These are phyloP conservation scores for Corydoras sp. DNA, from an alignment of 2,113 vertebrate genomes.

Conservation along the genomic window DNA sequence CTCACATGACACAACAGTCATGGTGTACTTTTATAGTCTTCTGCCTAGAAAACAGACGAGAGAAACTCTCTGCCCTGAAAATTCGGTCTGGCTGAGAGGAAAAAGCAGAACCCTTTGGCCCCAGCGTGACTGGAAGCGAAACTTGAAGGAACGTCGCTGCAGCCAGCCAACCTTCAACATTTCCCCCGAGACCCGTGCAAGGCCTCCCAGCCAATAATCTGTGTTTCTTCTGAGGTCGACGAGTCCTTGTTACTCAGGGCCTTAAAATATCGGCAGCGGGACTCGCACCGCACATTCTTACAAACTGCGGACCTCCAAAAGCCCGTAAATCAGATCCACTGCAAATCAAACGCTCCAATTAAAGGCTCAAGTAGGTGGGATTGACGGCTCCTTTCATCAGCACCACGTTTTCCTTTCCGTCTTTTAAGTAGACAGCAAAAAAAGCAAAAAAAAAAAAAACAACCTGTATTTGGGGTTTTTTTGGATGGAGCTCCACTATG, in stretches of 20 bases:
- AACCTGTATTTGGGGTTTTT: too few relatives aligned
- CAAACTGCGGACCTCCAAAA: neutral
- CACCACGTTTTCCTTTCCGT: neutral
- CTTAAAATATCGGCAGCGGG: constrained; percentile 17
- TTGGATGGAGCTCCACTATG: too few relatives aligned
- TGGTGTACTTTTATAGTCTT: too few relatives aligned
- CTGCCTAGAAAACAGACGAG: too few relatives aligned
- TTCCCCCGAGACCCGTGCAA: constrained; percentile 30
- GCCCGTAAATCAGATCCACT: neutral
- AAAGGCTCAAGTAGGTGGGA: neutral
- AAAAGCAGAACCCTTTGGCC: constrained; percentile 40
- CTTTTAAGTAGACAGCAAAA: neutral
- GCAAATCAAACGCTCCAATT: neutral
- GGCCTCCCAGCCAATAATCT: neutral
- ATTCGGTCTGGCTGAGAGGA: neutral
- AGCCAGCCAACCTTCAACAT: constrained; percentile 43
- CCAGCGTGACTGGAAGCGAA: constrained; percentile 42
- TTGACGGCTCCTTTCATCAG: neutral
- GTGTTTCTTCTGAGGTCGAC: neutral
- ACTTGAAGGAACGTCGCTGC: constrained; percentile 46
- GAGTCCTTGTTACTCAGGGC: constrained; percentile 2
- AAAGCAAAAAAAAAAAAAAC: too few relatives aligned
- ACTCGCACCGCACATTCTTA: constrained; percentile 1
- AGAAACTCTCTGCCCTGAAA: neutral
- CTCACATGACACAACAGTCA: too few relatives aligned